A percentile compares a stretch with the other conserved stretches of the same genome.
Evolutionary conservation across 2,888 invertebrate genomes (phyloP).

Genomic region (Mactromeris polynyma): DNA sequence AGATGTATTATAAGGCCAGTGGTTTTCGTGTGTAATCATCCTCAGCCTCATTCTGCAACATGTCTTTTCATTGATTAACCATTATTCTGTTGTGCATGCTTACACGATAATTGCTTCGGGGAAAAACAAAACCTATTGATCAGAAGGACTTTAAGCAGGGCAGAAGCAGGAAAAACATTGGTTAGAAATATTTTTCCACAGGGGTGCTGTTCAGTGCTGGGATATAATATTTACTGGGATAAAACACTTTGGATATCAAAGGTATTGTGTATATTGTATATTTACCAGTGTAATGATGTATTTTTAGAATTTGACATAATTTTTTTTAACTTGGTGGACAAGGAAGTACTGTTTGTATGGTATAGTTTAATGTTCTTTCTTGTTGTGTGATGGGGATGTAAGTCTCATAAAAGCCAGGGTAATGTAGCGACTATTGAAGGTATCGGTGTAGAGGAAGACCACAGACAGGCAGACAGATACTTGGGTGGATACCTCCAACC

Average conservation of each 20-base stretch:
- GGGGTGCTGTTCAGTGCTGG: not conserved
- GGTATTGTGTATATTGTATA: not conserved
- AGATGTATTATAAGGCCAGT: not conserved
- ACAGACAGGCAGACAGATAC: too few relatives aligned
- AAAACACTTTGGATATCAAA: not conserved
- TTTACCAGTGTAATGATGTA: not conserved
- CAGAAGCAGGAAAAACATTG: not conserved
- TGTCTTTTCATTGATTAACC: constrained; percentile 1
- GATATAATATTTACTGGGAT: not conserved
- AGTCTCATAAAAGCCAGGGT: too few relatives aligned
- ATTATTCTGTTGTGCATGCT: constrained; percentile 13
- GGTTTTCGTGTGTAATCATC: not conserved
- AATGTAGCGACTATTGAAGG: too few relatives aligned
- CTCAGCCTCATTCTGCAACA: constrained; percentile 2
- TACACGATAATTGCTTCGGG: not conserved
- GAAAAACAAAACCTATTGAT: not conserved
- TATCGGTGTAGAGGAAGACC: too few relatives aligned
- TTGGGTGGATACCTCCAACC: too few relatives aligned
- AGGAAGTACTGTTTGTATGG: too few relatives aligned
- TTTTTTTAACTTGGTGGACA: not conserved
- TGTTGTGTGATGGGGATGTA: too few relatives aligned
- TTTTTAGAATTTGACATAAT: not conserved
- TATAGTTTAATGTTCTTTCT: too few relatives aligned
- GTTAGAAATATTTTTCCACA: not conserved
- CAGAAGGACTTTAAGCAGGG: not conserved